phyloP scores from a whole-genome alignment of 2,797 vertebrate genomes.

The Picus viridis region DNA sequence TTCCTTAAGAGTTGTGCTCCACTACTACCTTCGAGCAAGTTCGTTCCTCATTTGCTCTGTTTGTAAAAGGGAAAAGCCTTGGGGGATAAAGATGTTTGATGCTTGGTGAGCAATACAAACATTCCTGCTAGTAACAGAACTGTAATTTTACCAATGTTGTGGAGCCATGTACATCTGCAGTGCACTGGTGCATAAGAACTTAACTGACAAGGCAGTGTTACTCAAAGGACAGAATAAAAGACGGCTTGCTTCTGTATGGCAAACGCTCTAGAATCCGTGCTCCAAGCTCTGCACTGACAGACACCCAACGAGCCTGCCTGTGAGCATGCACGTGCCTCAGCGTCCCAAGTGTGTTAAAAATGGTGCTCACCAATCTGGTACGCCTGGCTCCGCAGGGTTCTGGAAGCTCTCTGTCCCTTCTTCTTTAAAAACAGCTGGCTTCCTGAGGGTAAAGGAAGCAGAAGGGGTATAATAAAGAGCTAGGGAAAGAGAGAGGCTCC shows the following conservation, averaged over 20 bases:
- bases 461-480: constrained; percentile 73
- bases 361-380: constrained; percentile 71
- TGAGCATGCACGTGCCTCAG: constrained; percentile 71
- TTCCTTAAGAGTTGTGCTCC: not conserved
- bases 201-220: not conserved
- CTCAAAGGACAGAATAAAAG: not conserved
- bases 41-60: not conserved
- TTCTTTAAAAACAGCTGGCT: constrained; percentile 76
- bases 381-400: constrained; percentile 66
- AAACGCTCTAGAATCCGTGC: not conserved
- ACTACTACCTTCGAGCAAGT: not conserved
- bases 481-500: constrained; percentile 61
- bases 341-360: constrained; percentile 60
- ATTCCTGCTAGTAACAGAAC: not conserved
- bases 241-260: not conserved
- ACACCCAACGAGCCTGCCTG: constrained; percentile 24
- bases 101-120: not conserved
- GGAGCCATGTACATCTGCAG: not conserved
- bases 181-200: constrained; percentile 25
- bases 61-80: not conserved
- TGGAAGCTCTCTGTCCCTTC: constrained; percentile 73
- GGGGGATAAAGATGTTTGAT: not conserved
- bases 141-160: not conserved
- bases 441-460: constrained; percentile 75
- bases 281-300: constrained; percentile 49